Base-by-base conservation (phyloP, 2,797 vertebrate genomes). In the Mus spretus region DNA sequence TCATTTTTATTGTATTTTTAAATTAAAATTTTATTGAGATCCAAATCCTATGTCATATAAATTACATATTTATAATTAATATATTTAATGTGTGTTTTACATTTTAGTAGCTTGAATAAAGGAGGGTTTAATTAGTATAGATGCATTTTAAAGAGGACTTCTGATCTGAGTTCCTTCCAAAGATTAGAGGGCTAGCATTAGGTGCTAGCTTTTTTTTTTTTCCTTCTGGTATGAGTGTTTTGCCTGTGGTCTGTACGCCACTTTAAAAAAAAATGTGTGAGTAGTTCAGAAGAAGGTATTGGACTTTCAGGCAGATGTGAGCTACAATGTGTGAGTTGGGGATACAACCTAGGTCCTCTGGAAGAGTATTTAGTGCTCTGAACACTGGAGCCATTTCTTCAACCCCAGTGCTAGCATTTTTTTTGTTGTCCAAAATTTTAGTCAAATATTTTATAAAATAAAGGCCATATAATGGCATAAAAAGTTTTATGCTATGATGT, bases 81-180 rank as follows among this genome's bases (percentile, higher is more conserved):
- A 80, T 47, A 78, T 40, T 90, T 95, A 86, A 77, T 47, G 53
- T 95, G 10, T 17, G 1, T 88, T 67, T 95, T 94, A 88, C 5
- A 85, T 91, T 97, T 96, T 97, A 95, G 72, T 83, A 89, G 57
- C 86, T 90, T 93, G 44, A 92, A 22, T 92, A 83, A 90, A 96
- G 13, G 7, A 72, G 91, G 31, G 0, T 93, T 96, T 93, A 91
- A 93, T 90, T 90, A 91, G 11, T 95, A 83, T 90, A 44, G 9
- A 59, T 93, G 22, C 83, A 63, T 63, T 96, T 92, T 95, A 90
- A 87, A 96, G 26, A 78, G 31, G 31, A 91, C 31, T 81, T 96
- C 82, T 91, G 44, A 95, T 96, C 85, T 91, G 47, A 96, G 85
- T 93, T 85, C 26, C 70, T 96, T 95, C 24, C 92, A 82, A 91